phyloP scores from a whole-genome alignment of 2,888 invertebrate genomes.

The Euzophera pinguis region DNA sequence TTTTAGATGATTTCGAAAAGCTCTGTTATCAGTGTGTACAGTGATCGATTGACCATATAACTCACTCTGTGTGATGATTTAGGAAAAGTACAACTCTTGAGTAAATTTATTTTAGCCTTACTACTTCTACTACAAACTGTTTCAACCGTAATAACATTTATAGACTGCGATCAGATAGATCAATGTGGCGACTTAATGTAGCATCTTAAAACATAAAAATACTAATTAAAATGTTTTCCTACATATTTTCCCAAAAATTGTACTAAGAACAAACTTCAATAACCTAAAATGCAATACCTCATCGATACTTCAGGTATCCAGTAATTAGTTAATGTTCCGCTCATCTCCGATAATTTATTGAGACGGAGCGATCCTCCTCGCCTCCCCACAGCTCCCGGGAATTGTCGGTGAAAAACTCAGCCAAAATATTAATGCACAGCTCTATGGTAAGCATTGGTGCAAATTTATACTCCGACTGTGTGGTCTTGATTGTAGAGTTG shows the following conservation, averaged over 20 bases:
- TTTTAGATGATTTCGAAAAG: too few relatives aligned
- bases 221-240: too few relatives aligned
- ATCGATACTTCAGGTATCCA: conserved; percentile 47
- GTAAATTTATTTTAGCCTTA: too few relatives aligned
- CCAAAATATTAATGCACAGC: conserved; percentile 77
- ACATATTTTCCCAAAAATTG: not conserved
- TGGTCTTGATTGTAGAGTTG: conserved; percentile 37
- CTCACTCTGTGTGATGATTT: too few relatives aligned
- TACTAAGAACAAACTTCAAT: not conserved
- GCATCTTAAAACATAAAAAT: too few relatives aligned
- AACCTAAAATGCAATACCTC: not conserved
- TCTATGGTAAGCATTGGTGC: conserved; percentile 68
- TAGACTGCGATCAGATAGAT: too few relatives aligned
- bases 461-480: conserved; percentile 28
- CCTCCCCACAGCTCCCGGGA: conserved; percentile 57
- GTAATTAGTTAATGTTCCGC: conserved; percentile 77
- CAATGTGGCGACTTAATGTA: too few relatives aligned
- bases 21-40: too few relatives aligned
- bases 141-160: too few relatives aligned
- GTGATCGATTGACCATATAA: too few relatives aligned
- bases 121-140: too few relatives aligned
- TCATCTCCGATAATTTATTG: conserved; percentile 78
- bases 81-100: too few relatives aligned
- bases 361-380: conserved; percentile 62
- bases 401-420: conserved; percentile 77